These are phyloP conservation scores for Parauchenoglanis punctatus DNA, from an alignment of 2,797 vertebrate species.

Conservation along the genomic window DNA sequence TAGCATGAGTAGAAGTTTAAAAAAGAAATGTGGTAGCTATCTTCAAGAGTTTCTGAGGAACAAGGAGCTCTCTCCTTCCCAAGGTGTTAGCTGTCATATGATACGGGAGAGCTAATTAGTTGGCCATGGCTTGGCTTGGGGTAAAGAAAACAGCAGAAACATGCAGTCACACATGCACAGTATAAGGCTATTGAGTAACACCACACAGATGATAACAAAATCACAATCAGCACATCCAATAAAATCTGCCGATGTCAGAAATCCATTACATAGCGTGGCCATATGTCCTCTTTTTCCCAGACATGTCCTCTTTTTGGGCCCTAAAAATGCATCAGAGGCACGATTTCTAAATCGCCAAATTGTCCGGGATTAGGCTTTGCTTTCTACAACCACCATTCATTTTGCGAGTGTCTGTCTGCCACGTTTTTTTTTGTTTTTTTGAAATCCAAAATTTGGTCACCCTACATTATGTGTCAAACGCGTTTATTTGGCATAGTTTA, in stretches of 20 bases:
- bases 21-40: not conserved
- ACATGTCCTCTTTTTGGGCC: too few species aligned
- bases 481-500: not conserved
- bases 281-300: too few species aligned
- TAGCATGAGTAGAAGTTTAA: not conserved
- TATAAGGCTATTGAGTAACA: not conserved
- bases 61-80: not conserved
- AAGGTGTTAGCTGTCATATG: not conserved
- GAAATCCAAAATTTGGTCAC: too few species aligned
- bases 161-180: not conserved
- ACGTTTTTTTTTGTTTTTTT: too few species aligned
- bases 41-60: not conserved
- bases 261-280: not conserved
- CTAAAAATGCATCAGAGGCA: too few species aligned
- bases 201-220: not conserved
- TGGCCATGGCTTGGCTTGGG: not conserved
- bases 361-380: too few species aligned
- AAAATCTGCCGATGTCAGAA: not conserved
- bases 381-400: too few species aligned
- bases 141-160: not conserved
- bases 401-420: too few species aligned
- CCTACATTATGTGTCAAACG: not conserved
- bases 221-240: not conserved
- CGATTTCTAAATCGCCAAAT: too few species aligned
- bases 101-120: not conserved